Base-by-base conservation (phyloP, 92 coral and sea anemone species). In the Siderastrea siderea region DNA sequence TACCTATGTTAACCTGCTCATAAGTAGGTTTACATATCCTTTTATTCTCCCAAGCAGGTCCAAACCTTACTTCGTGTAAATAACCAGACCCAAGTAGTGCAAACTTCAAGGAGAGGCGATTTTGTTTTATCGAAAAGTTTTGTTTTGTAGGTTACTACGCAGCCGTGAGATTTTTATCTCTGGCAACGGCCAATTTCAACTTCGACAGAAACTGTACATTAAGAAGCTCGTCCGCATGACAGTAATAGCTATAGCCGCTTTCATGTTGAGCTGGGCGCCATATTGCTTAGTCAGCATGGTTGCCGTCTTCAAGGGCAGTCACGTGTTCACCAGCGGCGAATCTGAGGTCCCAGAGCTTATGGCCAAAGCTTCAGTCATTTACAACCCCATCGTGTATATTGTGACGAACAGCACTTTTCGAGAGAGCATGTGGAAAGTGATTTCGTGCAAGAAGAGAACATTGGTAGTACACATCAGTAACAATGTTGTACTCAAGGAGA, bases 361-460 rank as follows among this genome's bases (percentile, higher is more conserved):
- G 94, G 96, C 96, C 8, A 93, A 93, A 71, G 91, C 94, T 0
- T 93, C 96, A 0, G 96, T 93, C 14, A 85, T 93, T 4, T 93
- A 88, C 80, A 91, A 93, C 72, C 96, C 96, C 19, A 75, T 93
- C 15, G 88, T 93, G 46, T 93, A 91, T 81, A 68, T 82, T 11
- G 59, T 78, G 16, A 86, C 91, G 76, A 91, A 91, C 45, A 81
- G 75, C 69, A 77, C 75, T 63, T 93, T 81, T 68, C 69, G 92
- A 54, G 66, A 79, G 50, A 86, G 90, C 19, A 7, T 81, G 19
- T 15, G 67, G 66, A 81, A 57, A 44, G 9, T 81, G 3, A 53
- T 81, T 45, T 81, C 76, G 5, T 81, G 86, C 38, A 54, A 53
- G 45, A 54, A 17, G 14, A 45, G 7, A 16, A 65, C 76, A 3